Conservation (phyloP, 2,888 invertebrate genomes). For the Octonoba sinensis region DNA sequence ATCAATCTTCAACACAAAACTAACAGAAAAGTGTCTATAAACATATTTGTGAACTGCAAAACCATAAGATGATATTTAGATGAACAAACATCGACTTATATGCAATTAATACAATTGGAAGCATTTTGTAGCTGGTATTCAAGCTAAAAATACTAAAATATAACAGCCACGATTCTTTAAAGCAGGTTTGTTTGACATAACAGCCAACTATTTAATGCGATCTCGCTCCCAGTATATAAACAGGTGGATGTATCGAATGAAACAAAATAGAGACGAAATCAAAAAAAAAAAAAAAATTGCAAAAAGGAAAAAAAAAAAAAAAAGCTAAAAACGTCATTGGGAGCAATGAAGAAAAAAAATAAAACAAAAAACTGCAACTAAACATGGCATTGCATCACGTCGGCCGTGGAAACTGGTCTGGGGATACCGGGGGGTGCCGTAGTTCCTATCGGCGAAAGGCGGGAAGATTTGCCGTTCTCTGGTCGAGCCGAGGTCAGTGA, state of each 20-base stretch:
- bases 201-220: background rate
- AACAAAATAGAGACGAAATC: background rate
- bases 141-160: too few relatives aligned
- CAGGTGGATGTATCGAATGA: background rate
- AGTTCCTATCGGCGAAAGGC: slow-evolving; percentile 18
- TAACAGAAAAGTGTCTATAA: too few relatives aligned
- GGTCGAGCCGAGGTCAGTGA: slow-evolving; percentile 29
- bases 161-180: too few relatives aligned
- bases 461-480: slow-evolving; percentile 19
- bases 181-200: too few relatives aligned
- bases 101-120: too few relatives aligned
- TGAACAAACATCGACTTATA: too few relatives aligned
- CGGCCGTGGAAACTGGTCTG: slow-evolving; percentile 14
- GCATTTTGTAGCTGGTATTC: too few relatives aligned
- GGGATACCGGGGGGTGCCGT: slow-evolving; percentile 30
- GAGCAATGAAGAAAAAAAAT: background rate
- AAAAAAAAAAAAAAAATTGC: background rate
- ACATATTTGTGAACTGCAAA: too few relatives aligned
- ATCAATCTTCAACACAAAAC: too few relatives aligned
- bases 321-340: slow-evolving; percentile 10
- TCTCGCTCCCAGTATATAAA: slow-evolving; percentile 1
- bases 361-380: slow-evolving; percentile 20
- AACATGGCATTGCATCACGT: slow-evolving; percentile 4
- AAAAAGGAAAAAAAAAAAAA: slow-evolving; percentile 26
- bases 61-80: too few relatives aligned